Percentiles rank a stretch among this genome's conserved stretches.
These are phyloP conservation scores for Hermatobates lingyangjiaoensis DNA, from an alignment of 1,140 invertebrate genomes.

Conservation along the genomic window DNA sequence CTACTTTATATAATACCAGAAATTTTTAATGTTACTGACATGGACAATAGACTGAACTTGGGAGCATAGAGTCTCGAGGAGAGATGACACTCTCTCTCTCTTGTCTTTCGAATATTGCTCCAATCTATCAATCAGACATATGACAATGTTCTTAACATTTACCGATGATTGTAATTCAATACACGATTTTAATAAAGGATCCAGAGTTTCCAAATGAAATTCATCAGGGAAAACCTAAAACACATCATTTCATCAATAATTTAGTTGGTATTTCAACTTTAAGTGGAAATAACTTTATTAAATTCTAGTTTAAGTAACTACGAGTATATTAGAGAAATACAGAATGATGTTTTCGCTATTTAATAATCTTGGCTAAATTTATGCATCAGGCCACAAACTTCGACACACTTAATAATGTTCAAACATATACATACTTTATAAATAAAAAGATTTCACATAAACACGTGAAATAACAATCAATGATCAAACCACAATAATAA, in stretches of 20 bases:
- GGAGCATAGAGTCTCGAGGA: slow-evolving; percentile 97
- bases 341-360: no score
- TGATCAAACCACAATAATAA: no score
- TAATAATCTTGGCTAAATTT: no score
- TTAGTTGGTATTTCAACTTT: background rate
- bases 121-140: slow-evolving; percentile 84
- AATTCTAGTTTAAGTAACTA: no score
- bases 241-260: background rate
- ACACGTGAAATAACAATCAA: no score
- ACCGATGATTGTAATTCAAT: slow-evolving; percentile 87
- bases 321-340: background rate
- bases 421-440: no score
- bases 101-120: slow-evolving; percentile 53
- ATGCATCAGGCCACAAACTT: no score
- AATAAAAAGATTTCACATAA: no score
- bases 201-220: slow-evolving; percentile 89
- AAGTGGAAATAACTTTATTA: background rate
- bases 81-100: slow-evolving; percentile 59
- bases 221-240: slow-evolving; percentile 91
- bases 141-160: slow-evolving; percentile 97
- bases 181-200: slow-evolving; percentile 89
- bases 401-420: no score
- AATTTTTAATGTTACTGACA: no score
- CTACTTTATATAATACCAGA: no score
- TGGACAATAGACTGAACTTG: slow-evolving; percentile 90